Evolutionary conservation across 2,888 invertebrate species (phyloP), one percentile per base, ranked within the genome.

Genomic region (Hipparchia sbordonii): DNA sequence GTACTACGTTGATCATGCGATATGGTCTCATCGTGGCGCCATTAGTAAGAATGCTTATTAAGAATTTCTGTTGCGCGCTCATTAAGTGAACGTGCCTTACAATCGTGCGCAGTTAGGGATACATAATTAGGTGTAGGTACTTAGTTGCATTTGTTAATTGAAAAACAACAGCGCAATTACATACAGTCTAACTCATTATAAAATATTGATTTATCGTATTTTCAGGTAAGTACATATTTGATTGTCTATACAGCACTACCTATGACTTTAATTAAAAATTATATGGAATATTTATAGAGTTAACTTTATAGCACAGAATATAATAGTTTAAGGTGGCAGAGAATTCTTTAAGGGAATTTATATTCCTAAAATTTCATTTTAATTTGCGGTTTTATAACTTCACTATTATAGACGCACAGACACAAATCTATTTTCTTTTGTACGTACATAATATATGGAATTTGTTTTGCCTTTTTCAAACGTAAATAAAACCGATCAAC

Each of bases 1-100:
- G 23, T 67, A 67, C 13, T 39, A 45, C 45, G 51, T 68, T 59
- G 68, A 67, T 71, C 71, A 71, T 67, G 61, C 67, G 67, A 71
- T 71, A 78, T 81, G 80, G 77, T 78, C 80, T 78, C 74, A 79
- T 79, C 76, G 73, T 85, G 85, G 84, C 85, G 86, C 86, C 85
- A 83, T 78, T 76, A 62, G 69, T 74, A 74, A 78, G 83, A 84
- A 82, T 84, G 78, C 80, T 79, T 77, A 79, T 81, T 82, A 79
- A 79, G 77, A 79, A 82, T 82, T 82, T 78, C 54, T 61, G 48
- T 48, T 69, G 13, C 72, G 46, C 70, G 33, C 59, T 67, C 60
- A 66, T 56, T 45, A 12, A 51, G 7, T 12, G 51, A 52, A 72
- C 71, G 71, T 74, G 54, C 52, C 52, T 54, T 60, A 13, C 52